Evolutionary conservation across 2,113 vertebrate genomes (phyloP).

Genomic region (Cyprinodon brontotheroides): DNA sequence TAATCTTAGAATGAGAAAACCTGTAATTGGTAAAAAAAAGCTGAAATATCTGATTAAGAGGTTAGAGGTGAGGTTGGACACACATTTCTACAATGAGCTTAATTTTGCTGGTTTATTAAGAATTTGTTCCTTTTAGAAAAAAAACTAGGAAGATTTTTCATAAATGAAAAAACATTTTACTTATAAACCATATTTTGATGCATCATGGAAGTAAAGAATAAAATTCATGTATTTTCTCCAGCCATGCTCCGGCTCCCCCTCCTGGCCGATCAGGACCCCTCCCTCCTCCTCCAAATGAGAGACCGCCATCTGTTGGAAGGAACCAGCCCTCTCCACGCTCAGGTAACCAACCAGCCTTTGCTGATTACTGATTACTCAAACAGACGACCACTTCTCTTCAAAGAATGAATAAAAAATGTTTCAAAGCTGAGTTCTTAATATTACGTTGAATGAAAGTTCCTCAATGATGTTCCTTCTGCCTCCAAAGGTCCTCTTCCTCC

Average conservation of each 20-base stretch:
- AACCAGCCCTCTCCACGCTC: conserved; percentile 84
- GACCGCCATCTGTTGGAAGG: conserved; percentile 87
- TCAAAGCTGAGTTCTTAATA: background rate
- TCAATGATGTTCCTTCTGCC: background rate
- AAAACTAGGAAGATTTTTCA: no score
- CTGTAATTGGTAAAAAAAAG: no score
- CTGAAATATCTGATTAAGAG: no score
- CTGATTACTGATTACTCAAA: background rate
- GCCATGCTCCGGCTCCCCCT: conserved; percentile 66
- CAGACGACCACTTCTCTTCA: background rate
- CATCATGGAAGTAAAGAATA: background rate
- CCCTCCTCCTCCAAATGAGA: conserved; percentile 87
- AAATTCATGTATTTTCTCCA: conserved; percentile 21
- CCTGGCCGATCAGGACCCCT: conserved; percentile 83
- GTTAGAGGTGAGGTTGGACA: no score
- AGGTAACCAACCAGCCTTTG: conserved; percentile 73
- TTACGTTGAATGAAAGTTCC: background rate
- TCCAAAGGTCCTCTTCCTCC: conserved; percentile 89
- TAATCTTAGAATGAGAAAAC: no score
- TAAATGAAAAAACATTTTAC: no score
- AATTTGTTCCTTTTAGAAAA: no score
- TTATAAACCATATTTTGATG: no score
- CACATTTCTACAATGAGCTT: no score
- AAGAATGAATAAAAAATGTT: background rate
- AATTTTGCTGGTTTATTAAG: no score